Evolutionary conservation across 2,888 invertebrate species (phyloP).

Genomic region (Perdita meconis): DNA sequence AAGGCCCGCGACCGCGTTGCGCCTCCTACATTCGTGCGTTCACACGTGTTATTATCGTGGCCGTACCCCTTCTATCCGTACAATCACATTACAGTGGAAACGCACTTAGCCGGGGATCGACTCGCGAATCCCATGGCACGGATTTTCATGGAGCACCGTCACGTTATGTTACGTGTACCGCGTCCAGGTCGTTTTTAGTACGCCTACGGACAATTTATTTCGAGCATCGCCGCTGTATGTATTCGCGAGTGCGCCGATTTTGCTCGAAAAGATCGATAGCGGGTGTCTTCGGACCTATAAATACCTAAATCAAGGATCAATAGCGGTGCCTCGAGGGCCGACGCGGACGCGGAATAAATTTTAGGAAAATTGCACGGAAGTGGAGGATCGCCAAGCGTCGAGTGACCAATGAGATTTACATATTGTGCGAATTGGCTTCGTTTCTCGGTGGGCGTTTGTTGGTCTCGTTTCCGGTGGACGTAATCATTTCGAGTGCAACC

Average conservation of each 20-base stretch:
- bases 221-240: conserved; percentile 6
- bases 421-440: not conserved
- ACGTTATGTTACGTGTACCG: conserved; percentile 64
- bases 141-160: conserved; percentile 56
- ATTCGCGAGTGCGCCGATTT: conserved; percentile 4
- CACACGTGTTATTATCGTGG: conserved; percentile 45
- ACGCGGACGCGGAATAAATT: conserved; percentile 16
- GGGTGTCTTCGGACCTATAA: conserved; percentile 6
- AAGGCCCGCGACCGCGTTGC: conserved; percentile 17
- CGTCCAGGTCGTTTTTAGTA: conserved; percentile 1
- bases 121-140: conserved; percentile 39
- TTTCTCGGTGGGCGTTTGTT: not conserved
- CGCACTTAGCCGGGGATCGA: conserved; percentile 24
- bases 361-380: not conserved
- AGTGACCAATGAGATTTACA: not conserved
- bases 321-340: not conserved
- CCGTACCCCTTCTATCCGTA: not conserved
- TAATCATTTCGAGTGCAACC: too few species aligned
- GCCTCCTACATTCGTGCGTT: not conserved
- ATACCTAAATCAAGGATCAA: conserved; percentile 15
- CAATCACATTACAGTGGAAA: conserved; percentile 40
- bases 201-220: conserved; percentile 35
- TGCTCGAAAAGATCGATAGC: not conserved
- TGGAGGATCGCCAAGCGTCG: not conserved
- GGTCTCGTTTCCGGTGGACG: too few species aligned